A percentile compares a stretch with the other conserved stretches of the same genome.
Evolutionary conservation across 2,797 vertebrate species (phyloP).

Genomic region (Takifugu rubripes): DNA sequence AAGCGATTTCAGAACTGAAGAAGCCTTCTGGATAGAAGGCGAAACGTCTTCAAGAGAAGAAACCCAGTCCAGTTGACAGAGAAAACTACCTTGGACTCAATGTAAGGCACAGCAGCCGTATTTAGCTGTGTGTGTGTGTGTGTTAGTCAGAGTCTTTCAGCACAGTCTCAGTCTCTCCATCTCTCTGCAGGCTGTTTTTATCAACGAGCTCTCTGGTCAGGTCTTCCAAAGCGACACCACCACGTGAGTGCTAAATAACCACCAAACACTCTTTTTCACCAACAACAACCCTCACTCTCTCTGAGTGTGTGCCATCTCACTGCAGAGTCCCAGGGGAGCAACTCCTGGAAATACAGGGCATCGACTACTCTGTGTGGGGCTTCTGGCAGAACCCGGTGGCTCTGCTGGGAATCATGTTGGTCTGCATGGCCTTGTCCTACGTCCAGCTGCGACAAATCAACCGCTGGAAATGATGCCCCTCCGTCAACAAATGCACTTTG

Average conservation of each 20-base stretch:
- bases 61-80: no score
- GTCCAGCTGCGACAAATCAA: conserved; percentile 77
- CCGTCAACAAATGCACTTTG: neutral
- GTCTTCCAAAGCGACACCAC: conserved; percentile 52
- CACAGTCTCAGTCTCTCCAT: conserved; percentile 14
- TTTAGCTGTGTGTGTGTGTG: no score
- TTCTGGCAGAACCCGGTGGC: conserved; percentile 82
- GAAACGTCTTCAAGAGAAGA: no score
- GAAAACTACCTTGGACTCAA: no score
- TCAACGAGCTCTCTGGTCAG: conserved; percentile 75
- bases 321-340: conserved; percentile 69
- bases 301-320: conserved; percentile 21
- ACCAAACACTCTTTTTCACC: neutral
- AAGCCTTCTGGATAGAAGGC: no score
- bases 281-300: conserved; percentile 2
- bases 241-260: conserved; percentile 55
- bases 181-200: conserved; percentile 69
- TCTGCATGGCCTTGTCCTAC: conserved; percentile 74
- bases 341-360: conserved; percentile 56
- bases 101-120: conserved; percentile 48
- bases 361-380: conserved; percentile 79
- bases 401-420: conserved; percentile 67
- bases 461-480: conserved; percentile 76
- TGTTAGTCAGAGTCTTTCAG: neutral
- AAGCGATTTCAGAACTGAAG: no score